A percentile compares a stretch with the other conserved stretches of the same genome.
These are phyloP conservation scores for Cercopithecus mona DNA, from an alignment of 2,113 vertebrate species.

Conservation along the genomic window DNA sequence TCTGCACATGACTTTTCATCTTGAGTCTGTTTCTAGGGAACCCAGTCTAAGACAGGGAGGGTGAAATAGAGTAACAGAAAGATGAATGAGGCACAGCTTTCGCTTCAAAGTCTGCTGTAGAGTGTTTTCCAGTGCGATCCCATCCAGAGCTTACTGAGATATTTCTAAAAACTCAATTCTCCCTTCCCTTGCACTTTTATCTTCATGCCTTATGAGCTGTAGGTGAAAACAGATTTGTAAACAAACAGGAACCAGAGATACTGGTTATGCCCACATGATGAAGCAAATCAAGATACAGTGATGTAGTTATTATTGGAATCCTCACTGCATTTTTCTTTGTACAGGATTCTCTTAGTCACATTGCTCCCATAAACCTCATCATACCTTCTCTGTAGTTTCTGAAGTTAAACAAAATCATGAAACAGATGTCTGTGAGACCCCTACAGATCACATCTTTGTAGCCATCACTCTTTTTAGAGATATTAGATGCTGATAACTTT, in stretches of 20 bases:
- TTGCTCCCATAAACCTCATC: background rate
- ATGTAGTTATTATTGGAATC: background rate
- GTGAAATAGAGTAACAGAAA: background rate
- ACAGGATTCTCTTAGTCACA: background rate
- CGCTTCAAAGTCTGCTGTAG: background rate
- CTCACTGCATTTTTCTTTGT: background rate
- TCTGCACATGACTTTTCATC: background rate
- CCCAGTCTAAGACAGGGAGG: background rate
- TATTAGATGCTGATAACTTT: background rate
- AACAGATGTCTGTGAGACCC: background rate
- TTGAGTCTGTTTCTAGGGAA: background rate
- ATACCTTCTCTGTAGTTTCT: background rate
- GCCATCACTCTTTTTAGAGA: background rate
- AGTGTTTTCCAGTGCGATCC: background rate
- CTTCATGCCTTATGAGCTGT: background rate
- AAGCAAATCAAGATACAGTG: conserved; percentile 7
- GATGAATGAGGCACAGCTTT: background rate
- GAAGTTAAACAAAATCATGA: background rate
- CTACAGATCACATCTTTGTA: background rate
- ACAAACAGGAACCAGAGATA: background rate
- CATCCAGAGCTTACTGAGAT: background rate
- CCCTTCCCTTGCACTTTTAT: background rate
- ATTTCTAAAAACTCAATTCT: background rate
- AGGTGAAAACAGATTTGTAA: background rate
- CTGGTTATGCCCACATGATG: background rate